Evolutionary conservation across 2,888 invertebrate genomes (phyloP), one percentile per base, ranked within the genome.

Genomic region (Dastarcus helophoroides): DNA sequence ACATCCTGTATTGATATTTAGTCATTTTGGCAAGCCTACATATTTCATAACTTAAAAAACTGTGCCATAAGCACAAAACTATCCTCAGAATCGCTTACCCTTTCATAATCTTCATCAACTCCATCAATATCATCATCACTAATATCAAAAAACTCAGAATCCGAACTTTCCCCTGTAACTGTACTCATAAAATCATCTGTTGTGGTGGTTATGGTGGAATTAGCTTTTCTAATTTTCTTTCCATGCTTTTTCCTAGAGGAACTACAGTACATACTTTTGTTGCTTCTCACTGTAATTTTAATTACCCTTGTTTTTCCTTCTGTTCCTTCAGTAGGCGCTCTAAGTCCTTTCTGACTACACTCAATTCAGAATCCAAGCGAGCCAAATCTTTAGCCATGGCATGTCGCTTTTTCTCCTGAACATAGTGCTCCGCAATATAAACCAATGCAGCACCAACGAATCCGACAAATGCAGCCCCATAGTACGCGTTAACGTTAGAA

Each of bases 101-200:
- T n/a, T n/a, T n/a, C n/a, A n/a, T n/a, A n/a, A n/a, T n/a, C n/a
- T n/a, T n/a, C n/a, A n/a, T n/a, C n/a, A n/a, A n/a, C n/a, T n/a
- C n/a, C n/a, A n/a, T 24, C 38, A 6, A 22, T 38, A 33, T 60
- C 60, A 26, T 60, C 55, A 34, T 59, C 58, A 36, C 54, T 57
- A 4, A 60, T 39, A 46, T 62, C 62, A 35, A 57, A 61, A 42
- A 58, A 62, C 38, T 61, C 61, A 35, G 56, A 38, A 43, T 62
- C 61, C 3, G 60, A 59, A 41, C 58, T 60, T 25, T 56, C 60
- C 3, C 46, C 14, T 33, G 55, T 54, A 19, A 45, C 39, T 10
- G 52, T 47, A 39, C 54, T 57, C n/a, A 39, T 39, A 39, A 53
- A 60, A 27, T 57, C 56, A 22, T 59, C 58, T 10, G 44, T 42